These are phyloP conservation scores for Philopotamus ludificatus DNA, from an alignment of 1,140 invertebrate genomes.

Conservation along the genomic window DNA sequence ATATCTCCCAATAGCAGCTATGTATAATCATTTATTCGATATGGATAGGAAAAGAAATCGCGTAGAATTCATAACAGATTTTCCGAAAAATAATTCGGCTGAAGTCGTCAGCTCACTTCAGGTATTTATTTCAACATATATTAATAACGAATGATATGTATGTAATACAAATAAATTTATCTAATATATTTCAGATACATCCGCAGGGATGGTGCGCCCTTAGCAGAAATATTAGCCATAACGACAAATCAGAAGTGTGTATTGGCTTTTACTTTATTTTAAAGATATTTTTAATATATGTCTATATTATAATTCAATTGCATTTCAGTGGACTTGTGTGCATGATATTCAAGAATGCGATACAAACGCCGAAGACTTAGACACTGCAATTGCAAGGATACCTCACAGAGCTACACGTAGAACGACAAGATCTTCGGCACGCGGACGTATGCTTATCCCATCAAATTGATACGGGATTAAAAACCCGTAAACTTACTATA, in stretches of 20 bases:
- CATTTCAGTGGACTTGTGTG: constrained; percentile 81
- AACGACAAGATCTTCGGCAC: constrained; percentile 16
- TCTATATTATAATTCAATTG: background rate
- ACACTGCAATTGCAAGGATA: constrained; percentile 8
- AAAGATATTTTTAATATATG: constrained; percentile 13
- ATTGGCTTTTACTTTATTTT: background rate
- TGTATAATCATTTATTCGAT: constrained; percentile 80
- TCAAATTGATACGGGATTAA: too few species aligned
- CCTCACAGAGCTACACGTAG: constrained; percentile 28
- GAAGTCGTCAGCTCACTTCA: constrained; percentile 87
- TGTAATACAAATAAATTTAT: too few species aligned
- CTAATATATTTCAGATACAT: constrained; percentile 75
- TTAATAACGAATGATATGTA: too few species aligned
- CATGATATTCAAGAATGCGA: constrained; percentile 84
- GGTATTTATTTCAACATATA: constrained; percentile 46
- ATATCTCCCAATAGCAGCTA: constrained; percentile 73
- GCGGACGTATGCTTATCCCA: too few species aligned
- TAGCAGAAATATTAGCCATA: constrained; percentile 81
- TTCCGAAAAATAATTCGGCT: constrained; percentile 80
- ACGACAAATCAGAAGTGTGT: constrained; percentile 79
- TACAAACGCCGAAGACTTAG: constrained; percentile 48
- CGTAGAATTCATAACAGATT: constrained; percentile 87
- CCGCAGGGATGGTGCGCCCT: constrained; percentile 88
- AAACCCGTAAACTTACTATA: too few species aligned
- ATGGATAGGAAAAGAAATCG: constrained; percentile 72